Conservation (phyloP, 1,140 invertebrate genomes). For the Trypoxylus dichotomus region DNA sequence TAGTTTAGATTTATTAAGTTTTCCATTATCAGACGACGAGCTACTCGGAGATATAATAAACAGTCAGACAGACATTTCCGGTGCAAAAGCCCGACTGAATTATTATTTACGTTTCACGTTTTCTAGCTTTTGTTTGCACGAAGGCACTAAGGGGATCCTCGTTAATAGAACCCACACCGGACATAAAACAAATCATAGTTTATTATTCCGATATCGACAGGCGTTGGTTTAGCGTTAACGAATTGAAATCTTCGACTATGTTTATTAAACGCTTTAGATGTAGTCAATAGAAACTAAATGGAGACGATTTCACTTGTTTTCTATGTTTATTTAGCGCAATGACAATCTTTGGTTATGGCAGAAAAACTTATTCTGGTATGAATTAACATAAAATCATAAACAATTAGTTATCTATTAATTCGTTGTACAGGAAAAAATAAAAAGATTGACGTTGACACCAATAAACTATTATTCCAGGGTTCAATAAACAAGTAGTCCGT, state of each 20-base stretch:
- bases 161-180: background rate
- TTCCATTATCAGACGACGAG: slow-evolving; percentile 27
- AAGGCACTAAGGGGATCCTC: background rate
- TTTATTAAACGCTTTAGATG: background rate
- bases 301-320: background rate
- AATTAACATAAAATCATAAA: no score
- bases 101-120: slow-evolving; percentile 19
- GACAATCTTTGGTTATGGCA: no score
- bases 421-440: no score
- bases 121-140: slow-evolving; percentile 12
- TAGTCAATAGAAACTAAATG: background rate
- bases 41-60: slow-evolving; percentile 30
- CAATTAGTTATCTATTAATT: no score
- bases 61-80: slow-evolving; percentile 29
- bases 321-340: background rate
- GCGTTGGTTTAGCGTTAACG: background rate
- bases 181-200: background rate
- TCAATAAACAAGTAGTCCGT: no score
- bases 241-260: background rate
- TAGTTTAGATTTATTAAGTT: slow-evolving; percentile 31
- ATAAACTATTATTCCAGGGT: no score
- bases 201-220: slow-evolving; percentile 14
- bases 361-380: no score
- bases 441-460: no score
- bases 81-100: slow-evolving; percentile 26